Percentiles rank a stretch among this genome's conserved stretches.
phyloP scores from a whole-genome alignment of 2,113 vertebrate species.

The Maylandia zebra region DNA sequence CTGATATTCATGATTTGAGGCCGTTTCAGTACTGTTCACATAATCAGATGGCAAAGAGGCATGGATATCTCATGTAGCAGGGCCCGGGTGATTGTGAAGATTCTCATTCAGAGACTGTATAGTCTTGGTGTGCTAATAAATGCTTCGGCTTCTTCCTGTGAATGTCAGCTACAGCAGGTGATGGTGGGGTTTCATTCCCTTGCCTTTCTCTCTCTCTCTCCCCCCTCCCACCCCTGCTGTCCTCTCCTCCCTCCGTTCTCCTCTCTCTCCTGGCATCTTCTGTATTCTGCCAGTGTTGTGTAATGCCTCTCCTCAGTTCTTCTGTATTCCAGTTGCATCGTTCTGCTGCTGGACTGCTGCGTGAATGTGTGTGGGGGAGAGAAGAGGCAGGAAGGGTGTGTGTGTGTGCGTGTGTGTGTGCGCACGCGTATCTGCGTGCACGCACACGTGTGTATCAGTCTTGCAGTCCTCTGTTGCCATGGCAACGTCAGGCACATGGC shows the following conservation, averaged over 20 bases:
- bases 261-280: not conserved
- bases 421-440: not conserved
- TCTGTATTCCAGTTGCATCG: conserved; percentile 75
- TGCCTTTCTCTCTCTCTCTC: not conserved
- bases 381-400: not conserved
- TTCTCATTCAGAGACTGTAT: not conserved
- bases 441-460: not conserved
- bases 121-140: not conserved
- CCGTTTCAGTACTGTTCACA: not conserved
- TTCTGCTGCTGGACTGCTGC: conserved; percentile 63
- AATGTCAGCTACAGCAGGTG: conserved; percentile 17
- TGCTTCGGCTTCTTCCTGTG: not conserved
- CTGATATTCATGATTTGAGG: not conserved
- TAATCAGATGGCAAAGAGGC: not conserved
- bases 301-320: conserved; percentile 62
- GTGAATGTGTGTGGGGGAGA: conserved; percentile 25
- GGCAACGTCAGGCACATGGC: conserved; percentile 72
- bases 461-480: conserved; percentile 73
- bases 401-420: not conserved
- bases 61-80: not conserved
- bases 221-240: conserved; percentile 19
- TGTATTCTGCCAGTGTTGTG: conserved; percentile 65
- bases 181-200: not conserved
- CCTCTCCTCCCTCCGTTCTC: conserved; percentile 6
- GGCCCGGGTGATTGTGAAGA: not conserved